Evolutionary conservation across 2,888 invertebrate genomes (phyloP), one percentile per base, ranked within the genome.

Genomic region (Cheilosia pagana): DNA sequence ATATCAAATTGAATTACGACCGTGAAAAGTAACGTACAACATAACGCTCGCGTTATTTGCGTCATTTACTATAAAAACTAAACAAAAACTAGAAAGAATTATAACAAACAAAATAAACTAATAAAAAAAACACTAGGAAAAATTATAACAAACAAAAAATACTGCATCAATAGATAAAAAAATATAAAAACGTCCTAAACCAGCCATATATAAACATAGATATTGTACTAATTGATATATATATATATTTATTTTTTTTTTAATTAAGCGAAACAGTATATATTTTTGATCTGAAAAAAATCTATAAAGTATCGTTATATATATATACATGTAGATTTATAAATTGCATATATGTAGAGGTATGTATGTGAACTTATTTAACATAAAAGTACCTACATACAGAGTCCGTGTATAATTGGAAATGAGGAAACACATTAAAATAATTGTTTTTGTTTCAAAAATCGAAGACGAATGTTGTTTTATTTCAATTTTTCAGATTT

Each of bases 401-500:
- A 81, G 53, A 81, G 62, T 78, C 60, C 67, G 78, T 83, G 78
- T 79, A 72, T 68, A 70, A 75, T 65, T 85, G 70, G 21, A 67
- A 76, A 85, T 71, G 85, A 71, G 43, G 65, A 81, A 75, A 71
- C 65, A 60, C 45, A 83, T 85, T 81, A 85, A 85, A 78, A 53
- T 83, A 79, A 79, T 79, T 81, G 85, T 85, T 85, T 85, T 85
- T 85, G 85, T 85, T 85, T 85, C 85, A 62, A 85, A 85, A 85
- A 85, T 85, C 55, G 81, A 85, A 52, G 7, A 16, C 0, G 5
- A 6, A 6, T n/a, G 2, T 23, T 60, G n/a, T 43, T 71, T 65
- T 60, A 6, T 39, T 62, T 78, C 3, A 3, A 1, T 10, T 50
- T 12, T 50, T 21, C n/a, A 43, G n/a, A 52, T 28, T 1, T 21